Base-by-base conservation (phyloP, 53 echinoderm and acorn worm genomes). In the Zoroaster sp. region DNA sequence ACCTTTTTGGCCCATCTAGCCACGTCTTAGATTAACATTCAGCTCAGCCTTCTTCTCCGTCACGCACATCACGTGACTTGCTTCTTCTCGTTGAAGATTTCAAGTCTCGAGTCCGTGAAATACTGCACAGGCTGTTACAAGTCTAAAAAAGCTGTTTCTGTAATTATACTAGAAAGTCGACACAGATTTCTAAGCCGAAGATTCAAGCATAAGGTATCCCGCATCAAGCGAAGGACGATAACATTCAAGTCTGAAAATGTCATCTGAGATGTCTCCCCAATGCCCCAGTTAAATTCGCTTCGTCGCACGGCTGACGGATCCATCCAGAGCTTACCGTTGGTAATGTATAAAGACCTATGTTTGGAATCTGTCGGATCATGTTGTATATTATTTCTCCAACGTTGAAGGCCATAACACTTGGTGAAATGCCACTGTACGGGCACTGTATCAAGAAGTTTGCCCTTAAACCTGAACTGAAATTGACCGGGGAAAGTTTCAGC, bases 141-240 rank as follows among this genome's bases (percentile, higher is more conserved):
- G 35, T 59, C 63, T 51, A n/a, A 35, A 44, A 59, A n/a, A 54
- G 37, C 53, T 51, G 15, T 59, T 78, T 37, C 59, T 35, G 55
- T 38, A 36, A 78, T 59, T 36, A 78, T 13, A 55, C 54, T 8
- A 9, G 37, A 59, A 55, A 78, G 78, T 55, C 54, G 78, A 55
- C 59, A 78, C 78, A 78, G 78, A 54, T 78, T 55, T 13, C 13
- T 51, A 78, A 78, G 59, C 78, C 78, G 11, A 3, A 55, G 78
- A 36, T 78, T 78, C 36, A 4, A 11, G 78, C 34, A 32, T 35
- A 33, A 55, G 55, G 36, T 38, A 18, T 13, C 3, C 21, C 69
- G 13, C 33, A 69, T 76, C 76, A 33, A 76, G 51, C 52, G 76
- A 59, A 28, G 28, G 63, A 59, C 63, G 63, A 28, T 28, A 59